phyloP scores from a whole-genome alignment of 2,113 vertebrate species.

The Pteropus alecto region DNA sequence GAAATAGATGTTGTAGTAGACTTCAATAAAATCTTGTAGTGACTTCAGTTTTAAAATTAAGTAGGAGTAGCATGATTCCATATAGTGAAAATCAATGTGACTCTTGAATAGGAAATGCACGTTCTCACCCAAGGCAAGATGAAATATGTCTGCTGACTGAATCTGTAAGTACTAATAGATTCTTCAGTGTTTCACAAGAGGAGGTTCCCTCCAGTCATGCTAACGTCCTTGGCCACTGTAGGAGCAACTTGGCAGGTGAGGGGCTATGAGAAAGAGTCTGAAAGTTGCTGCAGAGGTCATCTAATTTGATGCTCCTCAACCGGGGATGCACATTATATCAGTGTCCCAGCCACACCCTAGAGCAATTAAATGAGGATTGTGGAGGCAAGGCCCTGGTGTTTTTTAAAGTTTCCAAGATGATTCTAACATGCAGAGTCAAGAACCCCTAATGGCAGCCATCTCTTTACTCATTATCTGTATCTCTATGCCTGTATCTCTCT shows the following conservation, averaged over 20 bases:
- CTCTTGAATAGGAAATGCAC: background rate
- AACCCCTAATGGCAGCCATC: background rate
- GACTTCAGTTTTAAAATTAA: constrained; percentile 6
- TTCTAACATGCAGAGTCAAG: background rate
- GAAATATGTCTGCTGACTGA: background rate
- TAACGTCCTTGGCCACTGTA: background rate
- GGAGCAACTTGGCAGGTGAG: background rate
- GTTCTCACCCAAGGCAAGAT: background rate
- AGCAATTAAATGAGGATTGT: background rate
- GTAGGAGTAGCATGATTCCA: background rate
- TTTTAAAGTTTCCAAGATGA: background rate
- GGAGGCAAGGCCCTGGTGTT: background rate
- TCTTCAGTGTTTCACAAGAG: background rate
- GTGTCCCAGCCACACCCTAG: background rate
- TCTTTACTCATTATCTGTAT: background rate
- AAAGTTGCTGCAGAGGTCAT: background rate
- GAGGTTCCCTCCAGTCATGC: background rate
- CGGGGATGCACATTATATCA: background rate
- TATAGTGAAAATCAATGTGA: background rate
- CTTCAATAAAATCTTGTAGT: background rate
- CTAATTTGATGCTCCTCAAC: background rate
- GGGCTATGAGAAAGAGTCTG: background rate
- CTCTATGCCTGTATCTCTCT: background rate
- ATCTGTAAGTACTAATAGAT: background rate
- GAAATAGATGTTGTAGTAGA: background rate